Percentiles rank a stretch among this genome's conserved stretches.
Evolutionary conservation across 2,113 vertebrate genomes (phyloP).

Genomic region (Amphiprion percula): DNA sequence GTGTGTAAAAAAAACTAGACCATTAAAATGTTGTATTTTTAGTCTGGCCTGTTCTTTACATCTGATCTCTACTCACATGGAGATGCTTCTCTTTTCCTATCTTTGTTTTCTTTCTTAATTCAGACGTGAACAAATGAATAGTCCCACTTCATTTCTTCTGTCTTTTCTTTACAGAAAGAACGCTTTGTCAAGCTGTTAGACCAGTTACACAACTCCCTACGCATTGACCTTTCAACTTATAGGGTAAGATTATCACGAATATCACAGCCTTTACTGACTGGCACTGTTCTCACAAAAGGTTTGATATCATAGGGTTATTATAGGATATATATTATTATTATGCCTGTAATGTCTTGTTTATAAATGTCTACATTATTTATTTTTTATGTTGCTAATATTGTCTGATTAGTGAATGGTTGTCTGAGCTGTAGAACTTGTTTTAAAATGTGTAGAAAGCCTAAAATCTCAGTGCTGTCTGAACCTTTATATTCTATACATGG

Average conservation of each 20-base stretch:
- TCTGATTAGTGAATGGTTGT: too few relatives aligned
- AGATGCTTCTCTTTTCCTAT: neutral
- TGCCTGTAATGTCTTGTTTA: too few relatives aligned
- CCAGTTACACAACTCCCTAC: slow-evolving; percentile 97
- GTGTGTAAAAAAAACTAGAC: slow-evolving; percentile 51
- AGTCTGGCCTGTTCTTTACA: too few relatives aligned
- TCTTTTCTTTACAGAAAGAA: slow-evolving; percentile 89
- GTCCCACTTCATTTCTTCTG: neutral
- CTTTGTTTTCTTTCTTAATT: neutral
- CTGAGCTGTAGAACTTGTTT: too few relatives aligned
- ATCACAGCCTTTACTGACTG: neutral
- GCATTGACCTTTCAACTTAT: slow-evolving; percentile 98
- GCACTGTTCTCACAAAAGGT: neutral
- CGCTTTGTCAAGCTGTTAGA: slow-evolving; percentile 97
- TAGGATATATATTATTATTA: too few relatives aligned
- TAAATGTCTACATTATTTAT: too few relatives aligned
- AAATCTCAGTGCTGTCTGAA: neutral
- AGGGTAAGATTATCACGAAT: slow-evolving; percentile 85
- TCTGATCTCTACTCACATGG: neutral
- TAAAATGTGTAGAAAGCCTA: too few relatives aligned
- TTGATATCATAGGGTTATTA: neutral
- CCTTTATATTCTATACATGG: neutral
- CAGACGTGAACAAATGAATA: neutral
- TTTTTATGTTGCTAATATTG: too few relatives aligned
- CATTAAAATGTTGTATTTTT: neutral